These are phyloP conservation scores for Anoura caudifer DNA, from an alignment of 2,113 vertebrate species.

Conservation along the genomic window DNA sequence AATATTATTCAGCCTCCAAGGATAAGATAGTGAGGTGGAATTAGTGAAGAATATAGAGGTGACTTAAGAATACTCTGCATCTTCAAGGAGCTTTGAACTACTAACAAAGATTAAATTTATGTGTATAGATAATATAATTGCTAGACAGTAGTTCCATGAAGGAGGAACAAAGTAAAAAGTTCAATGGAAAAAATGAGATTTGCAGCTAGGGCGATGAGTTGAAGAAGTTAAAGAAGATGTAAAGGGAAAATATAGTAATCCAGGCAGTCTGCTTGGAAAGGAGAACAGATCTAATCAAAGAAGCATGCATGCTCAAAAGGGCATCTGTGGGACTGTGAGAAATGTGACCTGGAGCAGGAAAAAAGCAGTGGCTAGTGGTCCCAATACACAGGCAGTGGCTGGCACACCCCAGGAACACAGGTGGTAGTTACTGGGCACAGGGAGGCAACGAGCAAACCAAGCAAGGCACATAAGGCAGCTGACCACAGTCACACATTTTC, in stretches of 20 bases:
- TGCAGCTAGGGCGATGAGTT: not conserved
- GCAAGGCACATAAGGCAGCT: too few relatives aligned
- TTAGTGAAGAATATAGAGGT: not conserved
- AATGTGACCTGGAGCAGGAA: not conserved
- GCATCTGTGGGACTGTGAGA: not conserved
- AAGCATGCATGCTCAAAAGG: not conserved
- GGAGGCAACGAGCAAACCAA: too few relatives aligned
- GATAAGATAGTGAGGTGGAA: not conserved
- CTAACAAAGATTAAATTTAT: not conserved
- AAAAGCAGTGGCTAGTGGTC: too few relatives aligned
- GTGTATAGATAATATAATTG: not conserved
- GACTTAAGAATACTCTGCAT: not conserved
- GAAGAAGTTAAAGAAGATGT: not conserved
- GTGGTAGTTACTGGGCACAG: too few relatives aligned
- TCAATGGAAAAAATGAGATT: not conserved
- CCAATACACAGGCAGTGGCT: too few relatives aligned
- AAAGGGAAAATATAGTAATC: not conserved
- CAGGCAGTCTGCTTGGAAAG: not conserved
- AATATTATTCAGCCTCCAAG: not conserved
- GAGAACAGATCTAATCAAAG: not conserved
- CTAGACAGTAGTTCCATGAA: not conserved
- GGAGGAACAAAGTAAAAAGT: not conserved
- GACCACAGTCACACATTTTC: too few relatives aligned
- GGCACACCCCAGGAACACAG: too few relatives aligned
- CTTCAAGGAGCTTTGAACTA: not conserved